A percentile compares a stretch with the other conserved stretches of the same genome.
phyloP scores from a whole-genome alignment of 2,797 vertebrate genomes.

The Lepilemur septentrionalis region DNA sequence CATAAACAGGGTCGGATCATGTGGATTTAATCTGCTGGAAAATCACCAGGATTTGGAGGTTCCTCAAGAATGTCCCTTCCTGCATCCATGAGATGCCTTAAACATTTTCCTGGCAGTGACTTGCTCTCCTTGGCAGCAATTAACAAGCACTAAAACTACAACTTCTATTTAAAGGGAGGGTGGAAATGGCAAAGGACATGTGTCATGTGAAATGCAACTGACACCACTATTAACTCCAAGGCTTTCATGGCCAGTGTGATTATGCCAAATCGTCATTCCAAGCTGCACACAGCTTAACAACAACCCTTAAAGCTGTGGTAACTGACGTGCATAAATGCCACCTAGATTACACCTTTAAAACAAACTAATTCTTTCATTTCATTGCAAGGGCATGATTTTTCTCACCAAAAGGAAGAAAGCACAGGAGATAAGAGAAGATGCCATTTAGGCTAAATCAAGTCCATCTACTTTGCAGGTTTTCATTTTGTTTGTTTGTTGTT shows the following conservation, averaged over 20 bases:
- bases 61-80: background rate
- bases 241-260: background rate
- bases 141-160: background rate
- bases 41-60: background rate
- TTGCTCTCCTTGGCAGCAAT: slow-evolving; percentile 27
- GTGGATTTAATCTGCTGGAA: background rate
- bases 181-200: slow-evolving; percentile 24
- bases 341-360: background rate
- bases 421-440: background rate
- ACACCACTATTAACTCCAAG: background rate
- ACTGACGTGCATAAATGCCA: background rate
- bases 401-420: background rate
- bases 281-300: background rate
- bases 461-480: background rate
- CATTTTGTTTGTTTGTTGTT: background rate
- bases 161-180: background rate
- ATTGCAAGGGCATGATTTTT: background rate
- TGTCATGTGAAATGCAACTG: slow-evolving; percentile 31
- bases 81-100: background rate
- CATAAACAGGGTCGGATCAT: background rate
- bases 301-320: background rate
- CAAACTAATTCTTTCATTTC: background rate
- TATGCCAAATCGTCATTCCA: background rate
- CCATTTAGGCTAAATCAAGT: background rate
- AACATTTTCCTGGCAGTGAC: background rate